Conservation (phyloP, 2,113 vertebrate species). For the Mellivora capensis region DNA sequence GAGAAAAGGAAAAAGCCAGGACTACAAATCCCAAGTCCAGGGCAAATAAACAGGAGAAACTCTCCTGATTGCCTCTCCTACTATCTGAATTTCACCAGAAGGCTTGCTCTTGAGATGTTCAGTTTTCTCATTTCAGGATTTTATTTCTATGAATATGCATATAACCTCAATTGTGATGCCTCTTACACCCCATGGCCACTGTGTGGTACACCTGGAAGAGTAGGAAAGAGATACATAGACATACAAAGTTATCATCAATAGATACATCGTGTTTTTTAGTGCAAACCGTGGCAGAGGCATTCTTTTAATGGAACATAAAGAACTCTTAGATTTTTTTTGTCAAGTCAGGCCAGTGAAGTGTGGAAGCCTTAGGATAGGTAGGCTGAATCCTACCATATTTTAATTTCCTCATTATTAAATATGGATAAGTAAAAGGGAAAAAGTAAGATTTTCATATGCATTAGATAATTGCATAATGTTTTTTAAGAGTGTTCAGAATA, state of each 20-base stretch:
- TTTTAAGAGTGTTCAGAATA: background rate
- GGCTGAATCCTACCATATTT: background rate
- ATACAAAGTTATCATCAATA: background rate
- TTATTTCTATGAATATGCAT: background rate
- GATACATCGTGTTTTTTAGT: background rate
- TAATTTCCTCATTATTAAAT: background rate
- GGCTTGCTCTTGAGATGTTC: background rate
- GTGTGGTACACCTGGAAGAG: rapidly evolving
- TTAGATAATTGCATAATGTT: background rate
- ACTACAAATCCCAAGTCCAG: background rate
- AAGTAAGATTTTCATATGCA: background rate
- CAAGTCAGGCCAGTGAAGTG: rapidly evolving
- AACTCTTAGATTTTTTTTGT: background rate
- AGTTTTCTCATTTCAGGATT: background rate
- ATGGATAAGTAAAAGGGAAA: background rate
- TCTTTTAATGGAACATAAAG: background rate
- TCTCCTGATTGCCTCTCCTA: background rate
- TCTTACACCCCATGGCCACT: background rate
- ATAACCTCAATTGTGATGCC: background rate
- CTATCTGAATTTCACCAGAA: background rate
- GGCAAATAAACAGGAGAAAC: background rate
- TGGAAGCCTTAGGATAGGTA: background rate
- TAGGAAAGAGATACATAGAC: background rate
- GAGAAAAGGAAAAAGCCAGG: background rate
- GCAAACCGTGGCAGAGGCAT: background rate